Base-by-base conservation (phyloP, 2,113 vertebrate genomes). In the Megalops atlanticus region DNA sequence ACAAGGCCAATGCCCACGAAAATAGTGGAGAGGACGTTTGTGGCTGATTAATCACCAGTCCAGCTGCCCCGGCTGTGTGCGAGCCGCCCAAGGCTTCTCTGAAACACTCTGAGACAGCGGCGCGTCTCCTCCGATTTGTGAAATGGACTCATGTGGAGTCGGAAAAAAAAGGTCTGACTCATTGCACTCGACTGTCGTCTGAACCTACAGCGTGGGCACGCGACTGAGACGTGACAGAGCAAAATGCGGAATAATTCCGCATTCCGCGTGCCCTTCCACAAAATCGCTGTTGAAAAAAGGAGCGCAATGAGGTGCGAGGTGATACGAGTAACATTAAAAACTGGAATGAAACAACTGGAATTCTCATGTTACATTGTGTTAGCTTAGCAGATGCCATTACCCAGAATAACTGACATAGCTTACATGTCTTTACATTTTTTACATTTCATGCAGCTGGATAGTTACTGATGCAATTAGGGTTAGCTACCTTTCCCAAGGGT, bases 1-100 rank as follows among this genome's bases (percentile, higher is more conserved):
- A 77, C 58, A 82, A 83, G 82, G 82, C 82, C 70, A 76, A 39
- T n/a, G 12, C 33, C 79, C 11, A n/a, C 69, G 74, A n/a, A 69
- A 71, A 45, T 73, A 39, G 54, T 54, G 81, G 15, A n/a, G 16
- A 40, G 64, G 58, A 82, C 35, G 27, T 68, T 58, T 74, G 58
- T 1, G 18, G 39, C 52, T 49, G 38, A 24, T 72, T 75, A 78
- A 78, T 78, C 45, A 33, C 18, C 24, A 10, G 47, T 70, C 77
- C 58, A 52, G 38, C 33, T 76, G 49, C 27, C 40, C 39, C 35
- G 35, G 16, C 15, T 8, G 4, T 68, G 8, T n/a, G 8, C 7
- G 58, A 58, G 33, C 31, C 3, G 39, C 38, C n/a, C 40, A 14
- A 7, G 27, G 15, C 58, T 35, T 21, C 49, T 72, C 45, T 38